Evolutionary conservation across 2,888 invertebrate species (phyloP), one percentile per base, ranked within the genome.

Genomic region (Noctua comes): DNA sequence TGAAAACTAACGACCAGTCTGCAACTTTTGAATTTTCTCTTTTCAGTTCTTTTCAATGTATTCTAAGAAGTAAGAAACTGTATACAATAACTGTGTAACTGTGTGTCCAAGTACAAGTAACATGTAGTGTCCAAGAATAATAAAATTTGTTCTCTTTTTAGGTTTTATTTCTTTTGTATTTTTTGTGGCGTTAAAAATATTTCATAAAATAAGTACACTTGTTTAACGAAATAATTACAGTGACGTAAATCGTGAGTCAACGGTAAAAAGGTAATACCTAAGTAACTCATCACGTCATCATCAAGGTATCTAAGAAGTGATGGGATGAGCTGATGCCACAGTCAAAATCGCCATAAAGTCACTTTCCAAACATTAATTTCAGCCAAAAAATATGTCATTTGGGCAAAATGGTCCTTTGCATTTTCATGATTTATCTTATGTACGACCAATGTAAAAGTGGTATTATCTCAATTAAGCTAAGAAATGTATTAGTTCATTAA

Each of bases 241-340:
- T 72, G 48, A 43, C 64, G 48, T 76, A 46, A n/a, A 36, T 76
- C 24, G 21, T 73, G 31, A 51, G 64, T 74, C 64, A 65, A 64
- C 51, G 27, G 24, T 43, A 43, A 66, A 66, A n/a, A 43, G 16
- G 64, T 36, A 10, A 10, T 27, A 64, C 43, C 16, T 16, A 1
- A 27, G 18, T 66, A 8, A 4, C 16, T 43, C 16, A 40, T 40
- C 1, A 16, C 40, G 65, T 40, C 40, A 43, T 16, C n/a, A 18
- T 66, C 13, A n/a, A n/a, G n/a, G 8, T 66, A n/a, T 13, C 2
- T 65, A 31, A 62, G 8, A 62, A 31, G 31, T 31, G 40, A 66
- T n/a, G 1, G 3, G 3, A 66, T 43, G 43, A 10, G n/a, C n/a
- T n/a, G 40, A 65, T 11, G n/a, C n/a, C 66, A 43, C 40, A n/a